Conservation (phyloP, 2,797 vertebrate species). For the Spinibarbus caldwelli region DNA sequence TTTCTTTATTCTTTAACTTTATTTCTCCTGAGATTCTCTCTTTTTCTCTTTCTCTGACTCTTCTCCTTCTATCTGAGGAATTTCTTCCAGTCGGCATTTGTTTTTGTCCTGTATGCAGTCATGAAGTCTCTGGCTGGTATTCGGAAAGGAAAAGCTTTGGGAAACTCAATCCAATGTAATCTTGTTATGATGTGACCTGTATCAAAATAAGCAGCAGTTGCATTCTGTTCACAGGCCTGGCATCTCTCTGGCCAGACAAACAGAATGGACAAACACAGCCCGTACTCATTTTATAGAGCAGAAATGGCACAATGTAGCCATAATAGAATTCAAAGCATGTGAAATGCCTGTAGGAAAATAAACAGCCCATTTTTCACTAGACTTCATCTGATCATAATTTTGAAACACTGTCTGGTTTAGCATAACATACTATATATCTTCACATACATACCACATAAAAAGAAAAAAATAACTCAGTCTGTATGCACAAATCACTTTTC, state of each 20-base stretch:
- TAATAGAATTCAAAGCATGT: conserved; percentile 71
- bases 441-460: not conserved
- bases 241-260: conserved; percentile 58
- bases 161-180: conserved; percentile 59
- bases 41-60: conserved; percentile 6
- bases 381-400: not conserved
- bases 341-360: conserved; percentile 57
- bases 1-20: too few species aligned
- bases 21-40: not conserved
- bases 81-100: conserved; percentile 71
- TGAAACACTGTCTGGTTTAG: conserved; percentile 11
- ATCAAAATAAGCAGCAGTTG: conserved; percentile 60
- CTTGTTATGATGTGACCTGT: conserved; percentile 63
- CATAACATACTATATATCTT: not conserved
- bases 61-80: conserved; percentile 60
- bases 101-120: conserved; percentile 65
- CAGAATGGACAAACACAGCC: conserved; percentile 51
- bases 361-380: conserved; percentile 8
- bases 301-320: conserved; percentile 64
- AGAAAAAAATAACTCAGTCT: not conserved
- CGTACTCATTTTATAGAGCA: conserved; percentile 44
- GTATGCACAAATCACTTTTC: not conserved
- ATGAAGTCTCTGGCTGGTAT: conserved; percentile 59
- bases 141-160: conserved; percentile 70
- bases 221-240: conserved; percentile 72